phyloP scores from a whole-genome alignment of 1,140 invertebrate species.

The Myzus persicae region DNA sequence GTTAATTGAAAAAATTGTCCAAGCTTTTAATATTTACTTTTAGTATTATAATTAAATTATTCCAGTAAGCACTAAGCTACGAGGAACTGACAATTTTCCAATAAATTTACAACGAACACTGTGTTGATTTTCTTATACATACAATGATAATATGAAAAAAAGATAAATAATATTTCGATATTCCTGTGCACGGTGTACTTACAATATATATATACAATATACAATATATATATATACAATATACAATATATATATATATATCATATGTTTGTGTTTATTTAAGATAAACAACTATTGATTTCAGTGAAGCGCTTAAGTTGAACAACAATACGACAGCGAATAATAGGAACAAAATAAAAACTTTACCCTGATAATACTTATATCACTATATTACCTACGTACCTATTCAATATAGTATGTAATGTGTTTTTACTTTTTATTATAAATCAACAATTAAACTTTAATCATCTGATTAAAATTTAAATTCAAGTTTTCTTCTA shows the following conservation, averaged over 20 bases:
- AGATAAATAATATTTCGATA: background rate
- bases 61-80: background rate
- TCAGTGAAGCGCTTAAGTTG: background rate
- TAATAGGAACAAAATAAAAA: background rate
- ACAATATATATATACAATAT: too few species aligned
- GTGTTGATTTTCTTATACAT: background rate
- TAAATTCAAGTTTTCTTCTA: too few species aligned
- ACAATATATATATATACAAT: too few species aligned
- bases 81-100: background rate
- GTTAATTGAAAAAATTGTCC: too few species aligned
- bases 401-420: background rate
- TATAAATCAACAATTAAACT: background rate
- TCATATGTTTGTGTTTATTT: background rate
- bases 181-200: background rate
- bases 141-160: background rate
- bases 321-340: too few species aligned
- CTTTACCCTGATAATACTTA: background rate
- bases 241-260: background rate
- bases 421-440: too few species aligned
- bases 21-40: background rate
- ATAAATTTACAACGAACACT: background rate
- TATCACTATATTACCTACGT: background rate
- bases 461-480: too few species aligned
- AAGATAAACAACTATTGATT: background rate
- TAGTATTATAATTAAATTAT: conserved; percentile 1